Conservation (phyloP, 1,140 invertebrate species). For the Lanistes nyassanus region DNA sequence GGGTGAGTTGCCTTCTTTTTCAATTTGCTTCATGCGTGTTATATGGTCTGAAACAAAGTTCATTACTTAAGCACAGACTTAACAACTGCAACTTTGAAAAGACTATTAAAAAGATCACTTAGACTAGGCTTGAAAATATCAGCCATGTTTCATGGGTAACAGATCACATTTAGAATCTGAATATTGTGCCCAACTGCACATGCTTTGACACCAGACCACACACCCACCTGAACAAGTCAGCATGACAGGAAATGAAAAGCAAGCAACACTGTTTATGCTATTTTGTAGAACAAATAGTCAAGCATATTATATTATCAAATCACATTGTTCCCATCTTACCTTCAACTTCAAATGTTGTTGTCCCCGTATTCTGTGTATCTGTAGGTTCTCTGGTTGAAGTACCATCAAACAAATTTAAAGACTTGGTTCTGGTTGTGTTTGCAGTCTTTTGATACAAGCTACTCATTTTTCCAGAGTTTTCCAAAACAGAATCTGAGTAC, state of each 20-base stretch:
- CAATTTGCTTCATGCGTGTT: constrained; percentile 42
- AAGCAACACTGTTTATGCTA: not conserved
- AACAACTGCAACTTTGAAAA: not conserved
- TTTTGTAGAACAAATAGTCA: not conserved
- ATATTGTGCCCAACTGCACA: too few species aligned
- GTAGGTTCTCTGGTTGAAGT: constrained; percentile 3
- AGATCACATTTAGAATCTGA: not conserved
- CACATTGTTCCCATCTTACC: not conserved
- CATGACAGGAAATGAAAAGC: not conserved
- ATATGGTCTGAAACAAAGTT: constrained; percentile 36
- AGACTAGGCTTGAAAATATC: not conserved
- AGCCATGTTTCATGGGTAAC: not conserved
- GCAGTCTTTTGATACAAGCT: not conserved
- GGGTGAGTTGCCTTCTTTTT: constrained; percentile 43
- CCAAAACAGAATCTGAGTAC: not conserved
- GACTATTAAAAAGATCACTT: too few species aligned
- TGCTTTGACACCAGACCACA: too few species aligned
- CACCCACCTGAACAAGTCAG: too few species aligned
- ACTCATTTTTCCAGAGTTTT: not conserved
- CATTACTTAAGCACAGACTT: not conserved
- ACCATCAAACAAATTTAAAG: not conserved
- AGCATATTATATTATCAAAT: not conserved
- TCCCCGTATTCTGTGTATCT: not conserved
- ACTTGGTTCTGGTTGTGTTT: not conserved
- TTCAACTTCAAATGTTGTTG: constrained; percentile 15